Conservation (phyloP, 2,888 invertebrate species). For the Zaprionus lineosus region DNA sequence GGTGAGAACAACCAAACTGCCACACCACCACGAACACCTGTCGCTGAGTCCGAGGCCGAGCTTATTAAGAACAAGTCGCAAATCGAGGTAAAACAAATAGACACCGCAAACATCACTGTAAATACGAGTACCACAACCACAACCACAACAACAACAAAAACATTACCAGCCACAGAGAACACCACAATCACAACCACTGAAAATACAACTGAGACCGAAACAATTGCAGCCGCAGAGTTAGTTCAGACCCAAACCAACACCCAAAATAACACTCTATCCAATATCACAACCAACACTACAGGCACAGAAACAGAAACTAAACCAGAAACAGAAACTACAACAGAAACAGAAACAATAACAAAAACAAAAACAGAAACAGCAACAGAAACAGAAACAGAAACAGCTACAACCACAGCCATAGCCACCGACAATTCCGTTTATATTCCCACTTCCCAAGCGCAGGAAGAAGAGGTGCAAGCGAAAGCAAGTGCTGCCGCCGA, state of each 20-base stretch:
- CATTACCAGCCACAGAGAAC: conserved; percentile 54
- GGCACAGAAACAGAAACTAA: conserved; percentile 13
- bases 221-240: conserved; percentile 74
- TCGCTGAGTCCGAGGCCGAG: conserved; percentile 66
- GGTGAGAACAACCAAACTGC: conserved; percentile 41
- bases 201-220: conserved; percentile 60
- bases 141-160: conserved; percentile 60
- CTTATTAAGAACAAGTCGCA: conserved; percentile 74
- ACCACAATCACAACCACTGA: conserved; percentile 39
- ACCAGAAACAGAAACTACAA: conserved; percentile 27
- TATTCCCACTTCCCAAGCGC: conserved; percentile 36
- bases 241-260: conserved; percentile 68
- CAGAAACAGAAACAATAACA: conserved; percentile 12
- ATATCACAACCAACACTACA: conserved; percentile 39
- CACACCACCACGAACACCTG: conserved; percentile 74
- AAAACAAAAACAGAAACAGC: conserved; percentile 9
- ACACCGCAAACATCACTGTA: conserved; percentile 61
- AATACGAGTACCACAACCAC: conserved; percentile 67
- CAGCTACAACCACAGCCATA: conserved; percentile 6
- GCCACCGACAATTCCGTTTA: conserved; percentile 31
- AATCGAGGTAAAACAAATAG: conserved; percentile 80
- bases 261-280: conserved; percentile 52
- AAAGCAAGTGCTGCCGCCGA: conserved; percentile 23
- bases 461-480: conserved; percentile 28
- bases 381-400: conserved; percentile 18